Evolutionary conservation across 2,888 invertebrate genomes (phyloP), one percentile per base, ranked within the genome.

Genomic region (Dilophus febrilis): DNA sequence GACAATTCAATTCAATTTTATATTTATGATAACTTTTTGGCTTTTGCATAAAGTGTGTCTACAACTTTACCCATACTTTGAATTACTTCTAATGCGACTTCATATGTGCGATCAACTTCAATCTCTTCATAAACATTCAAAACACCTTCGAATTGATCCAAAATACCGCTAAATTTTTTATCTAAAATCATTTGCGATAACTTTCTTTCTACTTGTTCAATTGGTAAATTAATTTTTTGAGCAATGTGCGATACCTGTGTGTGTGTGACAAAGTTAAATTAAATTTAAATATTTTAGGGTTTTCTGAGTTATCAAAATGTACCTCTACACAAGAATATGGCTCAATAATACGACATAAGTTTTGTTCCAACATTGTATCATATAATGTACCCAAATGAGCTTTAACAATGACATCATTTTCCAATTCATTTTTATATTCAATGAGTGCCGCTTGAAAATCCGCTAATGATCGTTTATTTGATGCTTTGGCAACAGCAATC

Each of bases 21-120:
- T 52, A n/a, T 22, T 60, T 82, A 94, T 66, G 91, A 90, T 49
- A 98, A 74, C 67, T 95, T 95, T 71, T 97, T 95, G 49, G 97
- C 95, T 70, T 95, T 95, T 72, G 92, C 91, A 70, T 97, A 98
- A 51, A 98, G 75, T 39, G 95, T 91, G 66, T 98, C 98, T 52
- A 98, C 95, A 55, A 98, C 98, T 74, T 95, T 95, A 54, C 95
- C 92, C 92, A 99, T 94, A 64, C 87, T 92, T 61, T 94, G 92
- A 62, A 99, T 90, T 45, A 94, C 94, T 62, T 92, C 92, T 58
- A 99, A 68, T 42, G 95, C 91, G 55, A 88, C 86, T 69, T 92
- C 94, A 55, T 97, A 99, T 16, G 97, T 97, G 62, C 91, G 90
- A 63, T 99, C 97, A 43, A 86, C 77, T 35, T 83, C 77, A 42